These are phyloP conservation scores for Cylindroiulus punctatus DNA, from an alignment of 2,888 invertebrate genomes.

Conservation along the genomic window DNA sequence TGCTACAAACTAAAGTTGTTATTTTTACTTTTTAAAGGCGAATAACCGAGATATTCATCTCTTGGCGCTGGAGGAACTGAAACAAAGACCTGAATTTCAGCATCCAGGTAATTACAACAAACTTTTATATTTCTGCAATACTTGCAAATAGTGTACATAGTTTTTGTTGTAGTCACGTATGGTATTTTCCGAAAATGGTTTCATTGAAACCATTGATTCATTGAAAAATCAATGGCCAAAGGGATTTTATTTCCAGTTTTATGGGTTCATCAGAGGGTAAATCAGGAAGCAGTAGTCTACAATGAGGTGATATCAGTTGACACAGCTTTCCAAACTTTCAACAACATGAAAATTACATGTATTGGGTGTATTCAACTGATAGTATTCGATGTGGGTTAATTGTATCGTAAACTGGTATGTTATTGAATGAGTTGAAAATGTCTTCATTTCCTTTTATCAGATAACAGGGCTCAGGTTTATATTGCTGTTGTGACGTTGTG, in stretches of 20 bases:
- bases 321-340: not conserved
- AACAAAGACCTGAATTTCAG: constrained; percentile 59
- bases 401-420: not conserved
- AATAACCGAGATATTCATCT: constrained; percentile 59
- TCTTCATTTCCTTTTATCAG: not conserved
- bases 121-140: not conserved
- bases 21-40: constrained; percentile 17
- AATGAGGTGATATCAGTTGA: not conserved
- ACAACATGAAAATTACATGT: not conserved
- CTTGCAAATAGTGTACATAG: not conserved
- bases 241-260: not conserved
- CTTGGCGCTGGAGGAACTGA: constrained; percentile 59
- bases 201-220: no score
- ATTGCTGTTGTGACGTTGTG: no score
- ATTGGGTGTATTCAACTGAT: not conserved
- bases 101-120: constrained; percentile 58
- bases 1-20: constrained; percentile 11
- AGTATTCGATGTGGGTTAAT: constrained; percentile 3
- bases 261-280: not conserved
- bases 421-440: not conserved
- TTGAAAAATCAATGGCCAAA: not conserved
- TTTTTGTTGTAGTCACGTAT: no score
- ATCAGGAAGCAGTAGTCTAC: not conserved
- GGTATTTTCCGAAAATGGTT: no score
- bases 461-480: not conserved